A percentile compares a stretch with the other conserved stretches of the same genome.
Evolutionary conservation across 2,888 invertebrate species (phyloP).

Genomic region (Prosopocoilus inquinatus): DNA sequence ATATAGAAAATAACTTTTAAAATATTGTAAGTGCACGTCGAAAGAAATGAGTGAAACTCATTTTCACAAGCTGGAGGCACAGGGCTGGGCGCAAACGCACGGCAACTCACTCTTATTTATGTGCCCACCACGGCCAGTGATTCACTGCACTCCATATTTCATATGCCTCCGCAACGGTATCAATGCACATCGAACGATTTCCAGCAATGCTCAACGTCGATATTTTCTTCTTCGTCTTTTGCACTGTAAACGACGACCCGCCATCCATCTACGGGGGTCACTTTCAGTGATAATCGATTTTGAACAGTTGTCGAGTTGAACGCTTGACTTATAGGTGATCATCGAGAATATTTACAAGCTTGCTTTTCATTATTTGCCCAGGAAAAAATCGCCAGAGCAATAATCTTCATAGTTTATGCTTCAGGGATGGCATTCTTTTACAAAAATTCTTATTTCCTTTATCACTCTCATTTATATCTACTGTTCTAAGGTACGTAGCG

Average conservation of each 20-base stretch:
- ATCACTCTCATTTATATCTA: no score
- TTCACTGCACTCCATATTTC: conserved; percentile 40
- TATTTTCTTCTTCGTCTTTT: neutral
- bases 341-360: conserved; percentile 30
- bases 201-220: conserved; percentile 15
- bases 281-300: conserved; percentile 34
- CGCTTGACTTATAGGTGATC: conserved; percentile 33
- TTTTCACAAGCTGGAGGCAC: conserved; percentile 28
- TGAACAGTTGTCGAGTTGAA: conserved; percentile 34
- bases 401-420: neutral
- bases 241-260: neutral
- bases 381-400: neutral
- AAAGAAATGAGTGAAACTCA: conserved; percentile 30
- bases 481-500: no score
- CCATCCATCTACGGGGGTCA: neutral
- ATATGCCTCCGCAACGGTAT: conserved; percentile 36
- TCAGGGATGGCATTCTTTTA: neutral
- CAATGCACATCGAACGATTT: conserved; percentile 23
- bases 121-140: conserved; percentile 32
- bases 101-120: conserved; percentile 31
- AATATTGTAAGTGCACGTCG: conserved; percentile 10
- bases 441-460: neutral
- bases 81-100: conserved; percentile 21
- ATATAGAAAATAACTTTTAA: conserved; percentile 6
- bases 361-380: conserved; percentile 13